Base-by-base conservation (phyloP, 2,113 vertebrate species). In the Symphodus melops region DNA sequence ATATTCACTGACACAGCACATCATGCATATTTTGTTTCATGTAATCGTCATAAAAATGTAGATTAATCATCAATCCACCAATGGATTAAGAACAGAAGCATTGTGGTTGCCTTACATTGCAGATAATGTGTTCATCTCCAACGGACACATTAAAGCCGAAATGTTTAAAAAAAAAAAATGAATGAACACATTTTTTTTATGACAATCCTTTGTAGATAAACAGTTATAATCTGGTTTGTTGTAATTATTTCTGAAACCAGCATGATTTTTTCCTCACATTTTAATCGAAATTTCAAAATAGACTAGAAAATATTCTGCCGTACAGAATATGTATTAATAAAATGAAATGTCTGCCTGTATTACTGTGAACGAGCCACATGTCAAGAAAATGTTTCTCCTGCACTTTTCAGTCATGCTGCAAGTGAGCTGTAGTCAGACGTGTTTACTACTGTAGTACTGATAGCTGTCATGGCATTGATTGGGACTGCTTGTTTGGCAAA, bases 401-500 rank as follows among this genome's bases (percentile, higher is more conserved):
- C 23, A 21, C 23, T 16, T 42, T 37, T 16, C 11, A 44, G 23
- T 55, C 17, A 5, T 39, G 12, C 54, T 65, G 33, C 12, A 16
- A 37, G 57, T 25, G 59, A 46, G 20, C 36, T 37, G 17, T 2
- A 60, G n/a, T 51, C 19, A 60, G 57, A 65, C 28, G 0, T 64
- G 36, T 73, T 49, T 65, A 65, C 54, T 23, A 9, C 36, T 19
- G 37, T 12, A 12, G 39, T 33, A 14, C 37, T 42, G 5, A 28
- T 69, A 25, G 19, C 44, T 53, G 52, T 39, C 17, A 10, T 23
- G 8, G 19, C 23, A 73, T 28, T 53, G 33, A 80, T 80, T 60
- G 10, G 49, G 28, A 36, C 23, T 25, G 25, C 13, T 49, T 74
- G 68, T 71, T 81, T 61, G 51, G 25, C 56, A 58, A 72, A 21